Conservation (phyloP, 1,140 invertebrate species). For the Calosoma granatense region DNA sequence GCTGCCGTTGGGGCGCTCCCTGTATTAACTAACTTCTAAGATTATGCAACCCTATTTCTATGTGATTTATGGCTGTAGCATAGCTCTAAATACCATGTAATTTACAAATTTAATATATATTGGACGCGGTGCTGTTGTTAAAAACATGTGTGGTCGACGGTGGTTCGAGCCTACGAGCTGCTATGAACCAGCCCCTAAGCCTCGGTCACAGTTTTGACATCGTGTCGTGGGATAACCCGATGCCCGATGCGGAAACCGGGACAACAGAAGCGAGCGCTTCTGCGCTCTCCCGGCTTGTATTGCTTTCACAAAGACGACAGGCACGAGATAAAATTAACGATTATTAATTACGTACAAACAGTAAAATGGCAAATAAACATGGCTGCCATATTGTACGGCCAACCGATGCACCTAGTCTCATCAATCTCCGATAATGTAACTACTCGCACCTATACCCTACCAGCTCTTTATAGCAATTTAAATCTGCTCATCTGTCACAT, state of each 20-base stretch:
- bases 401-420: slow-evolving; percentile 10
- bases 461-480: too few species aligned
- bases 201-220: too few species aligned
- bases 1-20: slow-evolving; percentile 13
- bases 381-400: slow-evolving; percentile 10
- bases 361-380: slow-evolving; percentile 15
- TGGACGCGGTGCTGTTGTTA: slow-evolving; percentile 26
- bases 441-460: too few species aligned
- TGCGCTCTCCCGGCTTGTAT: background rate
- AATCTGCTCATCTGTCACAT: too few species aligned
- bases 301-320: background rate
- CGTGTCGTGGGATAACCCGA: background rate
- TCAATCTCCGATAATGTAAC: too few species aligned
- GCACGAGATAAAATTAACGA: slow-evolving; percentile 13
- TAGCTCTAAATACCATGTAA: slow-evolving; percentile 34
- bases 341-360: slow-evolving; percentile 17
- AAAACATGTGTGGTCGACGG: slow-evolving; percentile 20
- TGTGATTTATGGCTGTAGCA: slow-evolving; percentile 31
- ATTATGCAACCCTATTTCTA: slow-evolving; percentile 28
- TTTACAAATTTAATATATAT: slow-evolving; percentile 34
- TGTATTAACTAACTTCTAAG: slow-evolving; percentile 32
- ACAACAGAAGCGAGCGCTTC: background rate
- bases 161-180: too few species aligned
- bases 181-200: too few species aligned
- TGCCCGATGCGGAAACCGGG: background rate